A percentile compares a stretch with the other conserved stretches of the same genome.
These are phyloP conservation scores for Burhinus oedicnemus DNA, from an alignment of 2,113 vertebrate genomes.

Conservation along the genomic window DNA sequence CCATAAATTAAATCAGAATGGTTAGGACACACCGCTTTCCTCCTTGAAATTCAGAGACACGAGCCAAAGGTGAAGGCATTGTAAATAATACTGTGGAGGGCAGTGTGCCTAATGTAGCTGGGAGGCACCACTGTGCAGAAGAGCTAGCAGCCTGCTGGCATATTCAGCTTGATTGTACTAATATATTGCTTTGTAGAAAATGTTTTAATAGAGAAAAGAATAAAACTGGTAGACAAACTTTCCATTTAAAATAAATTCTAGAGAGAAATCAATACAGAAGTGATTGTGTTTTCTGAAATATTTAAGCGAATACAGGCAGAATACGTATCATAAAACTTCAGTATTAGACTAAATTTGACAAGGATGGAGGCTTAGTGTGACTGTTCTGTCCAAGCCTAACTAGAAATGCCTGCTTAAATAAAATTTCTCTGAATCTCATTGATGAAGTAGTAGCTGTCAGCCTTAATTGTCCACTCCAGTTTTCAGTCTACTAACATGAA, in stretches of 20 bases:
- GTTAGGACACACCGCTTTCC: neutral
- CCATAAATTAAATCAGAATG: neutral
- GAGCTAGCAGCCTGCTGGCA: neutral
- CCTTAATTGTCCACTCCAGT: neutral
- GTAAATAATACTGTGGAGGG: neutral
- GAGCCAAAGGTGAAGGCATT: neutral
- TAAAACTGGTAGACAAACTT: neutral
- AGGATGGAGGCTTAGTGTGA: neutral
- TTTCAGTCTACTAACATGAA: neutral
- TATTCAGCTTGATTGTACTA: neutral
- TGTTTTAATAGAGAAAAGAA: neutral
- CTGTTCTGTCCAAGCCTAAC: neutral
- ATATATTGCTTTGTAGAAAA: neutral
- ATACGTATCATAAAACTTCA: neutral
- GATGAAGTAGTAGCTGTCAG: neutral
- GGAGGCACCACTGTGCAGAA: neutral
- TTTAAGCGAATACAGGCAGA: neutral
- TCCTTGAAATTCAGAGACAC: neutral
- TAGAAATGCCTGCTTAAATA: neutral
- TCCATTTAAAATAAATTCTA: neutral
- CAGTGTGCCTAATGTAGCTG: neutral
- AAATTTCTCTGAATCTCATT: neutral
- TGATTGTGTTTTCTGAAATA: neutral
- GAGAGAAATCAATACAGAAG: neutral
- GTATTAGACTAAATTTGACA: neutral